These are phyloP conservation scores for Caenorhabditis sp. DNA, from an alignment of 2,888 invertebrate genomes.

Conservation along the genomic window DNA sequence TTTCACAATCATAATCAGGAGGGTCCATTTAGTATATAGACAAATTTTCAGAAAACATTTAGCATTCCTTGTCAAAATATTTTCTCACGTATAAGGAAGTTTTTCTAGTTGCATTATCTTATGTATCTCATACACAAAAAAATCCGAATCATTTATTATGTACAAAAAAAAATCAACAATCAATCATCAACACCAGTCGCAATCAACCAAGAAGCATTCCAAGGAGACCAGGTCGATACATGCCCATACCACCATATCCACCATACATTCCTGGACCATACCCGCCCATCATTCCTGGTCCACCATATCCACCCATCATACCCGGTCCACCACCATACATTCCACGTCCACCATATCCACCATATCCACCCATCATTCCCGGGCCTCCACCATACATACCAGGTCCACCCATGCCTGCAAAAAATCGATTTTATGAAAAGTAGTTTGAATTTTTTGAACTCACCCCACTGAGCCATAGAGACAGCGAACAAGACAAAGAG, in stretches of 20 bases:
- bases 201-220: neutral
- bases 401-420: neutral
- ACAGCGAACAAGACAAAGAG: neutral
- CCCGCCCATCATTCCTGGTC: slow-evolving; percentile 19
- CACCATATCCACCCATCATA: slow-evolving; percentile 7
- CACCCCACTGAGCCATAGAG: neutral
- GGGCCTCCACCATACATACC: neutral
- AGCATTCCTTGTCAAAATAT: too few species aligned
- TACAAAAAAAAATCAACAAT: neutral
- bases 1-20: too few species aligned
- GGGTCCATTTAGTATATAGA: too few species aligned
- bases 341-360: too few species aligned
- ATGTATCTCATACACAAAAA: neutral
- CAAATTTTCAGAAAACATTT: too few species aligned
- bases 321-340: neutral
- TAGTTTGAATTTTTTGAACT: neutral
- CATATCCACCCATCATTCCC: neutral
- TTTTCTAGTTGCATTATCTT: too few species aligned
- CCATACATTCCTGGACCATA: slow-evolving; percentile 8
- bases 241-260: neutral
- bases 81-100: too few species aligned
- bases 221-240: neutral
- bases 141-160: neutral
- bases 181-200: neutral
- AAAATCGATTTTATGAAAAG: too few species aligned